Evolutionary conservation across 2,797 vertebrate genomes (phyloP), one percentile per base, ranked within the genome.

Genomic region (Craterocephalus amniculus): DNA sequence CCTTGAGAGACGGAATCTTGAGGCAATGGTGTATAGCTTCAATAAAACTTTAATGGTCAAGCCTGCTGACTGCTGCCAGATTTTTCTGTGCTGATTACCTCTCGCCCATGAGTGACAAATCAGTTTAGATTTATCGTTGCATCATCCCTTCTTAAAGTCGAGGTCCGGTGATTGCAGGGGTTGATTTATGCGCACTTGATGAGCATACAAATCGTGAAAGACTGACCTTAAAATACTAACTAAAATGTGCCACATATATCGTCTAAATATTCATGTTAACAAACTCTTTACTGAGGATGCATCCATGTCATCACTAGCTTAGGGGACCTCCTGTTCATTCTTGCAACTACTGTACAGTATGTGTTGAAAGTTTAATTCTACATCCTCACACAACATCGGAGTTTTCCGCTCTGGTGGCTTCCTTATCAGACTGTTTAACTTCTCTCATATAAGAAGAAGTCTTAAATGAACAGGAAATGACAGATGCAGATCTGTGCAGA

Each of bases 181-280:
- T n/a, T 40, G 36, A 65, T 65, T 65, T 56, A 40, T 31, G 63
- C 26, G 4, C 18, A 43, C 14, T 20, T 40, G n/a, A n/a, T n/a
- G n/a, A n/a, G n/a, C n/a, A n/a, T n/a, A n/a, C n/a, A n/a, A n/a
- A n/a, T n/a, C n/a, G n/a, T n/a, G n/a, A n/a, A n/a, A n/a, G n/a
- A n/a, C n/a, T n/a, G n/a, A n/a, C n/a, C n/a, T n/a, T n/a, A 38
- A 40, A 29, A 16, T 40, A 18, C 14, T 40, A 40, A 40, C 38
- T 14, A 40, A 40, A 40, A 18, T 16, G 38, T 40, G 13, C 38
- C 38, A 14, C 38, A n/a, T n/a, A 16, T 4, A 40, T 40, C 8
- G 38, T 4, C 38, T 40, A 40, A 40, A 40, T 40, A 40, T 40
- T 40, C 16, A 40, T 40, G 16, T 4, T 40, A 40, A 40, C 38